Conservation (phyloP, 2,888 invertebrate genomes). For the Calameuta pallipes region DNA sequence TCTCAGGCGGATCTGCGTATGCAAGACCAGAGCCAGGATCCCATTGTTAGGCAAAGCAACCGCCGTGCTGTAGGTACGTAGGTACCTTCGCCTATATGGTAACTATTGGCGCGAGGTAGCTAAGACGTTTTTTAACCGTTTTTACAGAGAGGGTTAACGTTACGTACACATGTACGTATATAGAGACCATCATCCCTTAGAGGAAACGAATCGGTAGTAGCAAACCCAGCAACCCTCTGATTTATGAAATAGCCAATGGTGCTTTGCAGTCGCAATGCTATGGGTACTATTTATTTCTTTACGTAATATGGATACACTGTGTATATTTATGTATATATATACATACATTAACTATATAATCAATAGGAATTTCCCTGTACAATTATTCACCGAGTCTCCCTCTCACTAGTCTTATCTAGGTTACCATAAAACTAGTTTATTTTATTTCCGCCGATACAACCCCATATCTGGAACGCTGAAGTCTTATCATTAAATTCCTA, state of each 20-base stretch:
- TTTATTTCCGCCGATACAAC: not conserved
- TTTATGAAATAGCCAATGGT: not conserved
- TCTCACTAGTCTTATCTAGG: not conserved
- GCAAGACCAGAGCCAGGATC: conserved; percentile 27
- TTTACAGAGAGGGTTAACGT: conserved; percentile 17
- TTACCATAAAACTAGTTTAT: not conserved
- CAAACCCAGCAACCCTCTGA: not conserved
- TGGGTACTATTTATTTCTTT: not conserved
- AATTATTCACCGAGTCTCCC: not conserved
- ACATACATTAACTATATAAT: not conserved
- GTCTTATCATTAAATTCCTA: not conserved
- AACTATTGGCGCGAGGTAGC: not conserved
- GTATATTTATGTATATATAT: not conserved
- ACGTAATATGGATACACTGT: not conserved
- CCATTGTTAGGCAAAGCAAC: conserved; percentile 63
- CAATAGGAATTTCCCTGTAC: not conserved
- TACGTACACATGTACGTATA: not conserved
- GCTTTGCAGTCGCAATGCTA: not conserved
- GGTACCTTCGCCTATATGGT: conserved; percentile 1
- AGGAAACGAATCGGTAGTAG: not conserved
- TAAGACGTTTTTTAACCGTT: conserved; percentile 31
- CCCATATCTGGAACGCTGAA: not conserved
- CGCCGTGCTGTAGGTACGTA: conserved; percentile 34
- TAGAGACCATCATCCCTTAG: not conserved
- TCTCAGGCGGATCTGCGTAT: conserved; percentile 6